Evolutionary conservation across 1,140 invertebrate species (phyloP).

Genomic region (Trypoxylus dichotomus): DNA sequence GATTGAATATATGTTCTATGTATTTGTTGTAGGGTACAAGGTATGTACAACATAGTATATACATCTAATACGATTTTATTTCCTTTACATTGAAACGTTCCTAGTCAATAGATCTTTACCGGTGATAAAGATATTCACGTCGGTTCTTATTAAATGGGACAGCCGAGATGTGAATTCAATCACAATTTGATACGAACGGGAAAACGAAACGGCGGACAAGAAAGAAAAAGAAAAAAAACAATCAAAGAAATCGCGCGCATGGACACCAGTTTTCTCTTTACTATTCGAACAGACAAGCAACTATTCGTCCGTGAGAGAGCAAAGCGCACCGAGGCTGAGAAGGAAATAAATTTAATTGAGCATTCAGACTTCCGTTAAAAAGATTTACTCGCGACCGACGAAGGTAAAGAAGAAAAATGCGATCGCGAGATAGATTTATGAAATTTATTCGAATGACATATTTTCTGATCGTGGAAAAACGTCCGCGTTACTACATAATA

Average conservation of each 20-base stretch:
- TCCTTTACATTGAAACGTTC: conserved; percentile 20
- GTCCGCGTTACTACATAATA: background rate
- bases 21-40: conserved; percentile 17
- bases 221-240: background rate
- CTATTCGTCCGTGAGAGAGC: background rate
- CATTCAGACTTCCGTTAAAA: conserved; percentile 9
- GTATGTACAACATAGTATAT: conserved; percentile 12
- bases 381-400: background rate
- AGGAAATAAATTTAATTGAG: conserved; percentile 24
- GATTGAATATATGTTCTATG: conserved; percentile 17
- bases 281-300: background rate
- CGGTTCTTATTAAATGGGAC: conserved; percentile 12
- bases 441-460: conserved; percentile 12
- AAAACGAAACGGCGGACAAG: conserved; percentile 11
- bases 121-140: conserved; percentile 16
- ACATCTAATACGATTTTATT: conserved; percentile 24
- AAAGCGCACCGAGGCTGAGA: background rate
- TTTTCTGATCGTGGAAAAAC: background rate
- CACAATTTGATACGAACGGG: conserved; percentile 21
- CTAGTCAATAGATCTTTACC: conserved; percentile 15
- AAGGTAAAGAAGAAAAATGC: background rate
- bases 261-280: conserved; percentile 7
- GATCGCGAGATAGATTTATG: conserved; percentile 4
- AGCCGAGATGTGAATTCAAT: conserved; percentile 25
- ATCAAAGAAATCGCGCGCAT: background rate